phyloP scores from a whole-genome alignment of 2,888 invertebrate genomes.

The Scelioninae gen. 2 region DNA sequence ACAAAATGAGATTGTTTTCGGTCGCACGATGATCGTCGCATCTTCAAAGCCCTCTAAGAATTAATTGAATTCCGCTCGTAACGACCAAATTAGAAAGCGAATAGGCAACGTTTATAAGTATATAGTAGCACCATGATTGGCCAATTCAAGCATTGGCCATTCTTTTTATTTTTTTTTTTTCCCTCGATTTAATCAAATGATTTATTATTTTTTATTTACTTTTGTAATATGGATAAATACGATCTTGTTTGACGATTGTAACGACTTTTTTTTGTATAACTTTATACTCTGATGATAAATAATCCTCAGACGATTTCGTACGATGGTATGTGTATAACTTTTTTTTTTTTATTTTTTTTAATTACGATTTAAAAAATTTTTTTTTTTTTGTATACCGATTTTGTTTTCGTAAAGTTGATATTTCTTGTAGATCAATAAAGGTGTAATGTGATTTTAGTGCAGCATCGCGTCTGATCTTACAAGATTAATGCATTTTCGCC shows the following conservation, averaged over 20 bases:
- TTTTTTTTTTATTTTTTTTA: conserved; percentile 21
- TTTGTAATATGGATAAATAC: conserved; percentile 50
- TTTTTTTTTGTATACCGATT: conserved; percentile 7
- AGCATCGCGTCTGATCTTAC: conserved; percentile 50
- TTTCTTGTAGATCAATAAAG: conserved; percentile 56
- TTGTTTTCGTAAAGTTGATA: conserved; percentile 36
- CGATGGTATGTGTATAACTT: conserved; percentile 33
- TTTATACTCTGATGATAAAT: conserved; percentile 44
- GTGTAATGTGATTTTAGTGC: conserved; percentile 55
- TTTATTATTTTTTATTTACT: conserved; percentile 48
- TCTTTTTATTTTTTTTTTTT: no score
- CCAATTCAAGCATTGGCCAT: conserved; percentile 36
- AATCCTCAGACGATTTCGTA: conserved; percentile 39
- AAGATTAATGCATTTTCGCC: conserved; percentile 56
- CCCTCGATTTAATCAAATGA: conserved; percentile 29
- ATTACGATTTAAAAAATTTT: no score
- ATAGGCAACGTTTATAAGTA: conserved; percentile 58
- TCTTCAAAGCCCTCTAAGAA: conserved; percentile 49
- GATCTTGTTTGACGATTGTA: conserved; percentile 51
- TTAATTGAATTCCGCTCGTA: conserved; percentile 56
- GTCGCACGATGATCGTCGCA: conserved; percentile 39
- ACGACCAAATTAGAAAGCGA: conserved; percentile 59
- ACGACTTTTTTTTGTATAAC: conserved; percentile 47
- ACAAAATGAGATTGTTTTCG: no score
- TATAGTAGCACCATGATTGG: conserved; percentile 55